Conservation (phyloP, 2,888 invertebrate genomes). For the Tuberolachnus salignus region DNA sequence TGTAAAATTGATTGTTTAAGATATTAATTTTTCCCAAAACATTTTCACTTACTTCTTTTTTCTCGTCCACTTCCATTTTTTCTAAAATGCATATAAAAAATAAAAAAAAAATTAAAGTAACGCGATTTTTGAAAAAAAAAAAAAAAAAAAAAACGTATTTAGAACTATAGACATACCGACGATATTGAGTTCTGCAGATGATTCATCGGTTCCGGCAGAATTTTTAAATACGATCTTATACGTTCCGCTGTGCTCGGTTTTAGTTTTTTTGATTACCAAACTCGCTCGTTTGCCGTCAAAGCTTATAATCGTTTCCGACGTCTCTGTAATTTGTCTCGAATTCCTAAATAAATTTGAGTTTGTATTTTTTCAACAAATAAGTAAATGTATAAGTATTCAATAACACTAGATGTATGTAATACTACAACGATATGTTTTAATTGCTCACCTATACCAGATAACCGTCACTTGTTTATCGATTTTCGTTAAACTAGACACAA, state of each 20-base stretch:
- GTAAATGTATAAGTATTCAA: no score
- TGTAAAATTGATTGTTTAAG: not conserved
- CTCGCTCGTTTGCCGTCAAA: slow-evolving; percentile 84
- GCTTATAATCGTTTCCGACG: slow-evolving; percentile 77
- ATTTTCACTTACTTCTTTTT: slow-evolving; percentile 59
- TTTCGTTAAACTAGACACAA: slow-evolving; percentile 75
- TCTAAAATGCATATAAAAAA: slow-evolving; percentile 44
- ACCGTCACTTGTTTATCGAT: slow-evolving; percentile 80
- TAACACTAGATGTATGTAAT: no score
- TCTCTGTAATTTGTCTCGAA: slow-evolving; percentile 61
- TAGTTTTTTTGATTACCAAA: slow-evolving; percentile 77
- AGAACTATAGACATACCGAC: slow-evolving; percentile 42
- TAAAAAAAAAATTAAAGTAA: not conserved
- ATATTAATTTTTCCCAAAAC: not conserved
- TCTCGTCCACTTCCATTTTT: slow-evolving; percentile 62
- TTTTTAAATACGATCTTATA: slow-evolving; percentile 88
- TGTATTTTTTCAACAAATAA: not conserved
- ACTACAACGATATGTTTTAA: not conserved
- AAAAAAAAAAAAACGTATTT: not conserved
- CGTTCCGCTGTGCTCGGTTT: slow-evolving; percentile 76
- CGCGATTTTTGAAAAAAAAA: no score
- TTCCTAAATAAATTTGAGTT: slow-evolving; percentile 58
- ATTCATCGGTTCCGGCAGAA: slow-evolving; percentile 88
- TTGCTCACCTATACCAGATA: slow-evolving; percentile 81
- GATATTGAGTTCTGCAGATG: slow-evolving; percentile 71